Evolutionary conservation across 1,140 invertebrate species (phyloP).

Genomic region (Aphis gossypii): DNA sequence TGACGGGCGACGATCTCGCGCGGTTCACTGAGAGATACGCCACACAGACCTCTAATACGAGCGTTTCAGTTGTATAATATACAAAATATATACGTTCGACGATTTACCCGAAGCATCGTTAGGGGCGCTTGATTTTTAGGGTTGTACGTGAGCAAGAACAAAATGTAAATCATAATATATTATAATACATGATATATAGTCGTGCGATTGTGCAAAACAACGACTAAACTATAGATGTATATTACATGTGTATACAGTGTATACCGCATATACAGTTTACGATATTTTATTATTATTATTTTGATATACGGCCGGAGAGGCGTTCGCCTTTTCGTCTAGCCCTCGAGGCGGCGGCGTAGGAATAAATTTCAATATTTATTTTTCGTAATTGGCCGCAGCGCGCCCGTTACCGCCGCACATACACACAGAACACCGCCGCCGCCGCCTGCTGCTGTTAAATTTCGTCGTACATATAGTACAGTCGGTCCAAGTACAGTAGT

Average conservation of each 20-base stretch:
- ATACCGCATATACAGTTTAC: background rate
- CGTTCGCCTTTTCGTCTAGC: background rate
- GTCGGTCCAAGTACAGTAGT: background rate
- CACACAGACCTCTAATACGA: background rate
- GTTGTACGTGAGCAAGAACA: background rate
- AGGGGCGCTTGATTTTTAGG: background rate
- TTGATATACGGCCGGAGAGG: background rate
- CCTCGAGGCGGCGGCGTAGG: background rate
- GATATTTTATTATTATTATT: background rate
- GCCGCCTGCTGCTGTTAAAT: background rate
- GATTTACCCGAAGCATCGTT: background rate
- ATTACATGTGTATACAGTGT: background rate
- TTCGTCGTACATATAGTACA: background rate
- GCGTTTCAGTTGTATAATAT: background rate
- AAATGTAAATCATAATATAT: constrained; percentile 8
- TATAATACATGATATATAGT: too few relatives aligned
- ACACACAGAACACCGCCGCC: background rate
- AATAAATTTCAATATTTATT: constrained; percentile 46
- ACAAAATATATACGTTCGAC: background rate
- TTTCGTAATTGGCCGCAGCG: constrained; percentile 38
- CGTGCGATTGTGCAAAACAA: too few relatives aligned
- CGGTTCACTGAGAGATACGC: background rate
- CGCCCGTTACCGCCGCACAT: background rate
- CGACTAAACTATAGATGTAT: too few relatives aligned
- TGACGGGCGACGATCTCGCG: background rate